phyloP scores from a whole-genome alignment of 2,113 vertebrate genomes.

The Campylomormyrus tamandua region DNA sequence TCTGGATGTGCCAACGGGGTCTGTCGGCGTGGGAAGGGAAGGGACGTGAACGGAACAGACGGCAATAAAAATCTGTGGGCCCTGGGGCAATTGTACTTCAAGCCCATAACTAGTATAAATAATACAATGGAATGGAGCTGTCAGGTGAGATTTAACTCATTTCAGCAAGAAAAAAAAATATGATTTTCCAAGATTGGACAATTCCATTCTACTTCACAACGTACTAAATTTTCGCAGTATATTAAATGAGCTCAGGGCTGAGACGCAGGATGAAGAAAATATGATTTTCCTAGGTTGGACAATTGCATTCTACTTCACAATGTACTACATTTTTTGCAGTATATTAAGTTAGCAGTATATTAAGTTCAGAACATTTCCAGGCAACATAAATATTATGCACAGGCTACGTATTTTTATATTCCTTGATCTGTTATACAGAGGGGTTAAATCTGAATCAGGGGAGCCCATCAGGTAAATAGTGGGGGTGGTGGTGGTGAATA shows the following conservation, averaged over 20 bases:
- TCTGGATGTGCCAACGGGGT: neutral
- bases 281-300: slow-evolving; percentile 32
- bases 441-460: neutral
- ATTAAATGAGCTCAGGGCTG: slow-evolving; percentile 7
- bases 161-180: slow-evolving; percentile 30
- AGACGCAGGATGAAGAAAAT: slow-evolving; percentile 39
- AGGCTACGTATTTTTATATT: neutral
- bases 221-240: slow-evolving; percentile 7
- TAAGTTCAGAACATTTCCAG: neutral
- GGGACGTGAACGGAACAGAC: slow-evolving; percentile 30
- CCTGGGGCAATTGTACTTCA: slow-evolving; percentile 37
- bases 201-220: slow-evolving; percentile 17
- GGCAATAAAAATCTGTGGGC: slow-evolving; percentile 30
- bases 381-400: neutral
- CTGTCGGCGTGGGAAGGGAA: neutral
- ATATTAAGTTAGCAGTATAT: neutral
- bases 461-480: neutral
- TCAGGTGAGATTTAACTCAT: slow-evolving; percentile 49
- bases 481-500: neutral
- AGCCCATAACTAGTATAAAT: slow-evolving; percentile 55
- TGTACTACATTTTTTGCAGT: slow-evolving; percentile 1
- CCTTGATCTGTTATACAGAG: neutral
- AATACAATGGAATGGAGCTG: slow-evolving; percentile 53
- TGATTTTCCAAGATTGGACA: slow-evolving; percentile 33
- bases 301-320: slow-evolving; percentile 15